Evolutionary conservation across 2,797 vertebrate genomes (phyloP).

Genomic region (Hephaestus fuliginosus): DNA sequence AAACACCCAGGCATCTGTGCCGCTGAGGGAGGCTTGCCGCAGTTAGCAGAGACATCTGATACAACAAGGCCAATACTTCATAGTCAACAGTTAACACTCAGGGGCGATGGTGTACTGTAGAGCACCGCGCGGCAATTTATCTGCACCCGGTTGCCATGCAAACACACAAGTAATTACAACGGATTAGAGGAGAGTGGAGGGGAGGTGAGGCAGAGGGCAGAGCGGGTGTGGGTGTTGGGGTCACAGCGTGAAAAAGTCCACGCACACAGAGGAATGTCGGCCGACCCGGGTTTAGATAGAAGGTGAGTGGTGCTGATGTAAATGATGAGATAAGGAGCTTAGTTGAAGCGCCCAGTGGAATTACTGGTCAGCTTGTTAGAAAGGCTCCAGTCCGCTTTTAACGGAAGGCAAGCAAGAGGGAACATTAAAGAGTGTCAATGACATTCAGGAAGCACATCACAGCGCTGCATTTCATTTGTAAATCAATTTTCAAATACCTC

Average conservation of each 20-base stretch:
- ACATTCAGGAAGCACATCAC: constrained; percentile 28
- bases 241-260: constrained; percentile 38
- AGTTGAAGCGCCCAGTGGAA: constrained; percentile 44
- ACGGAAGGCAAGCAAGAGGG: constrained; percentile 29
- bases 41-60: constrained; percentile 43
- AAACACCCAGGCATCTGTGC: constrained; percentile 29
- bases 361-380: constrained; percentile 60
- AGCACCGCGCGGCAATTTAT: constrained; percentile 53
- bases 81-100: constrained; percentile 54
- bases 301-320: constrained; percentile 63
- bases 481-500: constrained; percentile 49
- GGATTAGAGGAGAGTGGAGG: constrained; percentile 58
- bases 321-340: constrained; percentile 71
- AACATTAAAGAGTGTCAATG: constrained; percentile 18
- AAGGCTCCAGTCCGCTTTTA: constrained; percentile 30
- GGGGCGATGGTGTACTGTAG: constrained; percentile 30
- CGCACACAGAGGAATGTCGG: neutral
- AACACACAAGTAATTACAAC: constrained; percentile 71
- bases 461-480: constrained; percentile 25
- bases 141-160: constrained; percentile 65
- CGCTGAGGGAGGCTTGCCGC: constrained; percentile 30
- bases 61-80: constrained; percentile 62
- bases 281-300: constrained; percentile 34
- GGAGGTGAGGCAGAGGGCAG: constrained; percentile 53
- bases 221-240: constrained; percentile 31